Percentiles rank a stretch among this genome's conserved stretches.
Evolutionary conservation across 2,113 vertebrate species (phyloP).

Genomic region (Poecilia latipinna): DNA sequence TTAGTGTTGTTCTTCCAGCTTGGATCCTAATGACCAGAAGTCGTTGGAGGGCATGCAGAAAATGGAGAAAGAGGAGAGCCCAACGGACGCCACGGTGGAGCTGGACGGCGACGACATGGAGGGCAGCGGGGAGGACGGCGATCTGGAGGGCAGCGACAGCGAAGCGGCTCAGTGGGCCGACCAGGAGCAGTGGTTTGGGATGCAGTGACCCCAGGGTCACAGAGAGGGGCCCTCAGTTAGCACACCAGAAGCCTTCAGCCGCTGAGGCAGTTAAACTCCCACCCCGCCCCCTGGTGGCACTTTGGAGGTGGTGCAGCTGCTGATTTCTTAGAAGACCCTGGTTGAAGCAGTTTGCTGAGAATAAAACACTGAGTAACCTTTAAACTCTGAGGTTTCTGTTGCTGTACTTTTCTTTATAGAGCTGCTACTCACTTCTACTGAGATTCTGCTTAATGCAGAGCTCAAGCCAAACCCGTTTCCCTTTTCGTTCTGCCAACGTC

Average conservation of each 20-base stretch:
- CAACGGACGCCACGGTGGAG: slow-evolving; percentile 94
- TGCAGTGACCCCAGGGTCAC: slow-evolving; percentile 85
- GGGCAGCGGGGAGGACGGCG: slow-evolving; percentile 96
- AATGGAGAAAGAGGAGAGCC: slow-evolving; percentile 99
- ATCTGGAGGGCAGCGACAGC: slow-evolving; percentile 97
- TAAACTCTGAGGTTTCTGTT: neutral
- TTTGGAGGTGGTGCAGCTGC: too few relatives aligned
- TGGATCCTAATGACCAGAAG: slow-evolving; percentile 99
- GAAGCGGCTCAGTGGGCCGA: slow-evolving; percentile 98
- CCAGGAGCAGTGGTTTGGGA: slow-evolving; percentile 98
- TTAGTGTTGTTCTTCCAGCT: slow-evolving; percentile 68
- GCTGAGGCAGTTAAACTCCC: too few relatives aligned
- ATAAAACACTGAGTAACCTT: neutral
- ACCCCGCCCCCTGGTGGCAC: neutral
- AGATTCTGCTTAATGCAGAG: slow-evolving; percentile 19
- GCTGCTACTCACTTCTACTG: neutral
- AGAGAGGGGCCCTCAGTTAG: neutral
- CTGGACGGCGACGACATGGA: slow-evolving; percentile 99
- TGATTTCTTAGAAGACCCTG: neutral
- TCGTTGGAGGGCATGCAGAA: slow-evolving; percentile 98
- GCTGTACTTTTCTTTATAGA: neutral
- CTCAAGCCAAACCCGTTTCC: neutral
- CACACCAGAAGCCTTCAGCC: neutral
- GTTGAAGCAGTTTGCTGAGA: neutral
- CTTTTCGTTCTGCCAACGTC: neutral